Conservation (phyloP, 2,888 invertebrate genomes). For the Adineta ricciae region DNA sequence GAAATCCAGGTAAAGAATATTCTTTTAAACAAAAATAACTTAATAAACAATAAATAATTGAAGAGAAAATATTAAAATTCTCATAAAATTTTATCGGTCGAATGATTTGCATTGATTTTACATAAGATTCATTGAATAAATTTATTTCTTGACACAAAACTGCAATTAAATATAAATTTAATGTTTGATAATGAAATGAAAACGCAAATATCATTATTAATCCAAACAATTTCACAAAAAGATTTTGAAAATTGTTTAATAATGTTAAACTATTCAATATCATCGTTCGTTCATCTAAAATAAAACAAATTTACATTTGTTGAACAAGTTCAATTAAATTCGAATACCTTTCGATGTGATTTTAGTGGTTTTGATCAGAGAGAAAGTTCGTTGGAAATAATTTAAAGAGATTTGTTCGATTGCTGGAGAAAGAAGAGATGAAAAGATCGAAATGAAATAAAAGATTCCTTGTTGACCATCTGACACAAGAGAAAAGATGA, state of each 20-base stretch:
- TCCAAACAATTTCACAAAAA: constrained; percentile 74
- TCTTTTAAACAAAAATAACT: background rate
- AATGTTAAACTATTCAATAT: constrained; percentile 48
- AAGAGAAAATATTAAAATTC: constrained; percentile 29
- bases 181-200: constrained; percentile 74
- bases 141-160: constrained; percentile 82
- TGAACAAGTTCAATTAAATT: too few relatives aligned
- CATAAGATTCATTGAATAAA: constrained; percentile 90
- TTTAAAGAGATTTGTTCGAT: constrained; percentile 93
- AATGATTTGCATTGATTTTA: constrained; percentile 85
- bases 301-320: too few relatives aligned
- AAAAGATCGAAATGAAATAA: constrained; percentile 88
- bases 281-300: background rate
- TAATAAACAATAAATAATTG: constrained; percentile 23
- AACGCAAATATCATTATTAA: constrained; percentile 79
- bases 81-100: constrained; percentile 65
- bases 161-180: constrained; percentile 77
- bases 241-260: constrained; percentile 64
- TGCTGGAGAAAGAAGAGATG: constrained; percentile 85
- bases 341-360: too few relatives aligned
- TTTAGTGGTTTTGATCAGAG: constrained; percentile 41
- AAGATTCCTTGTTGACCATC: constrained; percentile 83
- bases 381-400: constrained; percentile 83
- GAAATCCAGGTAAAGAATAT: background rate
- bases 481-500: constrained; percentile 76